These are phyloP conservation scores for Penaeus chinensis DNA, from an alignment of 1,140 invertebrate species.

Conservation along the genomic window DNA sequence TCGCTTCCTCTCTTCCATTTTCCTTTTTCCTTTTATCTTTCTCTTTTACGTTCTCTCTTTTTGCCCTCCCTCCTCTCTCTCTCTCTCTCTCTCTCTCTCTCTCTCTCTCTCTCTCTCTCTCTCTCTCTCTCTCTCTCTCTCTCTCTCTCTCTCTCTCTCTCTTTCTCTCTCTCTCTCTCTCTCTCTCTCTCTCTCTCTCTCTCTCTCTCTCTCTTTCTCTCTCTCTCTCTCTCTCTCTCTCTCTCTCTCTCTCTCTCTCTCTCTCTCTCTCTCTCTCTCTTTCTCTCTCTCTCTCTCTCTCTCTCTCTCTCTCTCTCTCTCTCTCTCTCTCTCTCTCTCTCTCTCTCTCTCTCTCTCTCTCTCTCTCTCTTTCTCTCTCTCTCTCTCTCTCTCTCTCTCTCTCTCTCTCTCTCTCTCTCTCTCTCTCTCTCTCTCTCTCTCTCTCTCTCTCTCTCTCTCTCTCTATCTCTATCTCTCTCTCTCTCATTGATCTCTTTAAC, in stretches of 20 bases:
- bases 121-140: slow-evolving; percentile 2
- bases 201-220: not conserved
- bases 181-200: slow-evolving; percentile 3
- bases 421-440: slow-evolving; percentile 14
- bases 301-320: slow-evolving; percentile 22
- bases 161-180: not conserved
- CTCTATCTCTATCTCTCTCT: not conserved
- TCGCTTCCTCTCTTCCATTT: no score
- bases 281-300: no score
- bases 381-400: slow-evolving; percentile 22
- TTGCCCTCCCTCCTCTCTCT: not conserved
- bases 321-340: not conserved
- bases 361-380: not conserved
- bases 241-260: slow-evolving; percentile 9
- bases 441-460: slow-evolving; percentile 37
- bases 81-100: slow-evolving; percentile 22
- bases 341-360: slow-evolving; percentile 2
- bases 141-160: slow-evolving; percentile 41
- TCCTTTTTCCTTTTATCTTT: not conserved
- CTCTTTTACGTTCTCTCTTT: not conserved
- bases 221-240: slow-evolving; percentile 30
- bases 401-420: not conserved
- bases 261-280: slow-evolving; percentile 32
- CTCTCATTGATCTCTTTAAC: no score
- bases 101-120: not conserved